Conservation (phyloP, 2,797 vertebrate genomes). For the Poecile montanus region DNA sequence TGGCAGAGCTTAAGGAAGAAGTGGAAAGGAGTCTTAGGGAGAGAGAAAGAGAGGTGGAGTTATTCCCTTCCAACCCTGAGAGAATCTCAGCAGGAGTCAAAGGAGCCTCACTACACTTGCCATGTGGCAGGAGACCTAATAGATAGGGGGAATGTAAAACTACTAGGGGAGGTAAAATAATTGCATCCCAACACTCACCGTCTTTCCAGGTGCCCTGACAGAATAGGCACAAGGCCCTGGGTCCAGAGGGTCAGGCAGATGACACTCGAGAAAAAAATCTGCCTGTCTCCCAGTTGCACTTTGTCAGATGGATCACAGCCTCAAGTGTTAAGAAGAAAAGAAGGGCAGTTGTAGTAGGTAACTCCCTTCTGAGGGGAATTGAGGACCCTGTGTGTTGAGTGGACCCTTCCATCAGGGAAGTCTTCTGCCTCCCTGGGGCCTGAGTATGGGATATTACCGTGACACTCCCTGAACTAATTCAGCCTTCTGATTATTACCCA, state of each 20-base stretch:
- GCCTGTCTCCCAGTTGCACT: background rate
- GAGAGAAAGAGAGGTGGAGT: background rate
- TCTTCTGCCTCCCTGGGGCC: background rate
- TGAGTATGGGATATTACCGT: background rate
- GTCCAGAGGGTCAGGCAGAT: background rate
- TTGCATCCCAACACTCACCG: accelerated
- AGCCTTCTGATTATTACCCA: background rate
- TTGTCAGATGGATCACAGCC: background rate
- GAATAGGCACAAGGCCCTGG: background rate
- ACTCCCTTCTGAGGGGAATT: background rate
- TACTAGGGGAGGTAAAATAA: background rate
- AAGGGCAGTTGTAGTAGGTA: background rate
- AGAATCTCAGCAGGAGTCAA: background rate
- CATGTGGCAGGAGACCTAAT: background rate
- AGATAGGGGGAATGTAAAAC: background rate
- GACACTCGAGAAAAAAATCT: background rate
- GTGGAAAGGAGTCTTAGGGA: background rate
- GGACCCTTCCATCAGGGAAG: background rate
- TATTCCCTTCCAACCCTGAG: background rate
- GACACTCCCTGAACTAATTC: background rate
- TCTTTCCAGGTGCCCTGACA: background rate
- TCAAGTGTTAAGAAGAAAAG: background rate
- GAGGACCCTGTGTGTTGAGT: background rate
- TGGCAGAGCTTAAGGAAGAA: background rate
- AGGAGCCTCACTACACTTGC: background rate